Percentiles rank a stretch among this genome's conserved stretches.
Conservation (phyloP, 2,113 vertebrate genomes). For the Spilogale gracilis region DNA sequence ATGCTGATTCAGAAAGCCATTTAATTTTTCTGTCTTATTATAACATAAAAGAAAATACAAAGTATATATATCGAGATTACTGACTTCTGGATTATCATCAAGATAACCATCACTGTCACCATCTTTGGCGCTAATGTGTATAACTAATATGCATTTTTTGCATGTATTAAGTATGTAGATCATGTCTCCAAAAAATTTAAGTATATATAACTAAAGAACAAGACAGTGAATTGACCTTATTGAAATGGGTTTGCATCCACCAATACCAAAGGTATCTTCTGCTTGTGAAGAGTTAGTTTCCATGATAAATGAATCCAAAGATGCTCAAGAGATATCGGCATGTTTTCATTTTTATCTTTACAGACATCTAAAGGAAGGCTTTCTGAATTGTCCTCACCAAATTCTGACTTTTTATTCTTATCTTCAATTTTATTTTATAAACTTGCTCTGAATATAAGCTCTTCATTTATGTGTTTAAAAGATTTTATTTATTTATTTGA, state of each 20-base stretch:
- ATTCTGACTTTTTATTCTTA: not conserved
- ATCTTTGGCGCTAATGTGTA: not conserved
- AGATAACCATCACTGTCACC: accelerated
- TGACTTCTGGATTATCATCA: not conserved
- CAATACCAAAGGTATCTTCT: not conserved
- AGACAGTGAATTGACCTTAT: not conserved
- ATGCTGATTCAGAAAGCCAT: not conserved
- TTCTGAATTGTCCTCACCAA: not conserved
- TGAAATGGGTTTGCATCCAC: not conserved
- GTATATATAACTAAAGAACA: not conserved
- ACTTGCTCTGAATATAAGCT: not conserved
- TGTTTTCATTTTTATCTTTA: not conserved
- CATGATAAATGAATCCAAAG: not conserved
- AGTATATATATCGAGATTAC: not conserved
- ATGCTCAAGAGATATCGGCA: not conserved
- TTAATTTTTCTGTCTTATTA: not conserved
- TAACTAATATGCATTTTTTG: not conserved
- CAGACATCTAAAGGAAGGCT: not conserved
- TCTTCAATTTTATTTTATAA: not conserved
- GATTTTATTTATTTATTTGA: no score
- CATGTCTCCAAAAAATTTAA: not conserved
- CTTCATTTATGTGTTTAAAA: no score
- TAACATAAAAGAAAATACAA: no score
- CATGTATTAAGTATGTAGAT: accelerated
- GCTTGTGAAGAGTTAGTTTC: not conserved